A percentile compares a stretch with the other conserved stretches of the same genome.
Evolutionary conservation across 2,888 invertebrate genomes (phyloP).

Genomic region (Macaria notata): DNA sequence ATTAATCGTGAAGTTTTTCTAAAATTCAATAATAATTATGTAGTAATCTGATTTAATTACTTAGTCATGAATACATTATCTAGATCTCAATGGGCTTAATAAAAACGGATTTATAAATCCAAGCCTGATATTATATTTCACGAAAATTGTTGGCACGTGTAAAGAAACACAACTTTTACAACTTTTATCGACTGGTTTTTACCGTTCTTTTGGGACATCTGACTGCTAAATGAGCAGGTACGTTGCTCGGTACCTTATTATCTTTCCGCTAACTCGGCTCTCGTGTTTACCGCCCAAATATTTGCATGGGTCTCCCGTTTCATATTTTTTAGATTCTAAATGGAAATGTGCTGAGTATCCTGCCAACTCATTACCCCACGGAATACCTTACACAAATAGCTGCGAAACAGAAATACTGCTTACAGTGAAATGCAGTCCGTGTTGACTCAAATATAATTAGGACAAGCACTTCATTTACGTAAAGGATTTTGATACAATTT

Average conservation of each 20-base stretch:
- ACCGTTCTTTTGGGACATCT: slow-evolving; percentile 15
- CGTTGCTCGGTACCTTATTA: slow-evolving; percentile 35
- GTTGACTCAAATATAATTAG: no score
- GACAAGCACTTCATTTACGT: no score
- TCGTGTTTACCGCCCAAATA: slow-evolving; percentile 34
- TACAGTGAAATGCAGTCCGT: no score
- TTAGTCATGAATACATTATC: no score
- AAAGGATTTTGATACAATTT: no score
- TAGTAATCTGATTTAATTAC: no score
- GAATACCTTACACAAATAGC: slow-evolving; percentile 6
- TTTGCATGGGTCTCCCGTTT: slow-evolving; percentile 34
- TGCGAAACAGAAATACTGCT: not conserved
- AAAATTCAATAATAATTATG: no score
- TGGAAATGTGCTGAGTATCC: slow-evolving; percentile 19
- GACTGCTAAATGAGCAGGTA: slow-evolving; percentile 28
- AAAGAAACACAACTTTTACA: slow-evolving; percentile 23
- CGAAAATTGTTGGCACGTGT: not conserved
- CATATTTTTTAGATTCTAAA: slow-evolving; percentile 34
- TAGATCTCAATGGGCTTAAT: no score
- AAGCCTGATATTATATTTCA: no score
- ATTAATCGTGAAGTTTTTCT: no score
- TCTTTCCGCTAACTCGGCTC: slow-evolving; percentile 37
- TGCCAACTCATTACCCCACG: slow-evolving; percentile 8
- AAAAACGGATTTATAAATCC: no score
- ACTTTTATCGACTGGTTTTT: slow-evolving; percentile 15